phyloP scores from a whole-genome alignment of 2,888 invertebrate genomes.

The Heliconius sara region DNA sequence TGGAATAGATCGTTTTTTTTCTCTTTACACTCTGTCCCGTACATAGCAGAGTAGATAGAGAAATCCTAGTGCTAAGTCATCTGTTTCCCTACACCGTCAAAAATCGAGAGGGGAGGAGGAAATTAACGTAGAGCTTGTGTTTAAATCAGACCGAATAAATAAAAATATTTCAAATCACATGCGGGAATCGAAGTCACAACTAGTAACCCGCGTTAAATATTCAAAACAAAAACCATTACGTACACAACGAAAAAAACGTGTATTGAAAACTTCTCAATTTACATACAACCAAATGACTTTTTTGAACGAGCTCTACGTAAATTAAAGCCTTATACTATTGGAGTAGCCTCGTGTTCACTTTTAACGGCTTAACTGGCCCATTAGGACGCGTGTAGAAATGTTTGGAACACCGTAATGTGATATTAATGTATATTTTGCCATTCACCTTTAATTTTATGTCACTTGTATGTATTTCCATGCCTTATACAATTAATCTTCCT shows the following conservation, averaged over 20 bases:
- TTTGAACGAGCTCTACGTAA: conserved; percentile 40
- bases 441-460: conserved; percentile 1
- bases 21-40: neutral
- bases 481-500: neutral
- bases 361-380: conserved; percentile 26
- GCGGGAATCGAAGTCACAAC: no score
- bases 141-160: no score
- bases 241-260: neutral
- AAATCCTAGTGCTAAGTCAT: neutral
- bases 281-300: conserved; percentile 35
- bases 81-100: neutral
- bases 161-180: no score
- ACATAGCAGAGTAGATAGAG: neutral
- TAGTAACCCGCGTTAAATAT: neutral
- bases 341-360: conserved; percentile 16
- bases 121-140: no score
- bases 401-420: conserved; percentile 19
- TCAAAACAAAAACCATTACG: neutral
- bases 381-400: conserved; percentile 10
- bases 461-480: neutral
- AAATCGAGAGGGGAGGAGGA: no score
- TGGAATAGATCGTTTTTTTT: no score
- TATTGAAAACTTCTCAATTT: conserved; percentile 14
- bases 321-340: conserved; percentile 38
- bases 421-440: conserved; percentile 9